Evolutionary conservation across 2,888 invertebrate genomes (phyloP).

Genomic region (Empis stercorea): DNA sequence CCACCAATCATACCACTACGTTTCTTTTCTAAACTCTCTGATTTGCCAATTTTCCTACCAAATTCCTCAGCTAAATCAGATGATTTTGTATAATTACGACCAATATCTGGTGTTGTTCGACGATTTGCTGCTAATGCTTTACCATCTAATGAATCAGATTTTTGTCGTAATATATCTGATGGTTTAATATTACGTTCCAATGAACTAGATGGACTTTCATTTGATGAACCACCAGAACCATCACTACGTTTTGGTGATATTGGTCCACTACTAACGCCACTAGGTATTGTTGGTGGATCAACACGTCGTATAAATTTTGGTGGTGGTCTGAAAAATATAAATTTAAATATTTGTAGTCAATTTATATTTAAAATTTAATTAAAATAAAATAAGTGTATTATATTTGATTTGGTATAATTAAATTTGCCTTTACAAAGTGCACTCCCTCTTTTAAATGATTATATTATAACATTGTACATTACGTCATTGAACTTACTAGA

Average conservation of each 20-base stretch:
- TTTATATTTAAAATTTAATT: too few relatives aligned
- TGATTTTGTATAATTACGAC: slow-evolving; percentile 25
- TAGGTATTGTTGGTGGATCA: slow-evolving; percentile 41
- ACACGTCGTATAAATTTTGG: slow-evolving; percentile 51
- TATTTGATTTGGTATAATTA: too few relatives aligned
- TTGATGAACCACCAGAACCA: slow-evolving; percentile 21
- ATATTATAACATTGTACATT: too few relatives aligned
- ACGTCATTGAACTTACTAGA: too few relatives aligned
- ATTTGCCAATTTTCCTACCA: slow-evolving; percentile 33
- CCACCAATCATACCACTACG: neutral
- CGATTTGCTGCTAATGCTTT: slow-evolving; percentile 30
- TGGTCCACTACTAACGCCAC: slow-evolving; percentile 17
- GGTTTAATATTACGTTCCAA: slow-evolving; percentile 36
- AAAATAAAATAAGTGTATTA: too few relatives aligned
- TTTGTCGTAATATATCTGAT: slow-evolving; percentile 35
- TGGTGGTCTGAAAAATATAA: slow-evolving; percentile 39
- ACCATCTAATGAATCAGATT: slow-evolving; percentile 33
- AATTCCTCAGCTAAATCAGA: slow-evolving; percentile 34
- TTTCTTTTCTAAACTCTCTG: slow-evolving; percentile 32
- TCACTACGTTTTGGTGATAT: slow-evolving; percentile 29
- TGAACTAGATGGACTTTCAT: slow-evolving; percentile 32
- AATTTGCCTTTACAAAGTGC: too few relatives aligned
- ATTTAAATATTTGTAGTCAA: neutral
- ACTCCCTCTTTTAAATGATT: too few relatives aligned
- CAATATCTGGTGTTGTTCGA: slow-evolving; percentile 33